A percentile compares a stretch with the other conserved stretches of the same genome.
Evolutionary conservation across 2,113 vertebrate species (phyloP).

Genomic region (Hyaena hyaena): DNA sequence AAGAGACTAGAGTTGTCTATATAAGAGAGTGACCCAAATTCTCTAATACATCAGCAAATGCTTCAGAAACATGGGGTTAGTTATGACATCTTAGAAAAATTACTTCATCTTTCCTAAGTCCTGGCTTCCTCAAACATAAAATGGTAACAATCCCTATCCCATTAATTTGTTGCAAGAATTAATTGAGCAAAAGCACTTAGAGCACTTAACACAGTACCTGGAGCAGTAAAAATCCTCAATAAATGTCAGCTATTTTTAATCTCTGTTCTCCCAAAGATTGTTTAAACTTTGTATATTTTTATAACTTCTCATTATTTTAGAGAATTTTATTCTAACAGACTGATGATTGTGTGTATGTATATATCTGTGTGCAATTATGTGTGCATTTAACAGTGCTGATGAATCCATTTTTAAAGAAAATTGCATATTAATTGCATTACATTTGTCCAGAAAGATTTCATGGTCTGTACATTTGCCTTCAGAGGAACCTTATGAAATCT

Average conservation of each 20-base stretch:
- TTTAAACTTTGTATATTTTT: constrained; percentile 1
- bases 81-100: background rate
- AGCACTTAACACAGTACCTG: background rate
- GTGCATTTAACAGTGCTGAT: background rate
- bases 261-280: background rate
- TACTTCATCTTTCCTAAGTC: background rate
- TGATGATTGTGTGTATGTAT: background rate
- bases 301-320: background rate
- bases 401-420: constrained; percentile 37
- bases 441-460: background rate
- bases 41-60: background rate
- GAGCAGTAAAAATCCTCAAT: background rate
- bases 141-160: background rate
- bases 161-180: constrained; percentile 34
- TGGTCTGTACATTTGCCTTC: background rate
- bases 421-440: background rate
- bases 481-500: constrained; percentile 19
- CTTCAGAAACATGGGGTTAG: background rate
- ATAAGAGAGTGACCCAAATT: background rate
- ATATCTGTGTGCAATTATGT: background rate
- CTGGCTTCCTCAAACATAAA: background rate
- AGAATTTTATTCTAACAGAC: constrained; percentile 13
- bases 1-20: background rate
- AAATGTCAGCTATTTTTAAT: constrained; percentile 27
- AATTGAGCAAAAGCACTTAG: constrained; percentile 18